Base-by-base conservation (phyloP, 2,113 vertebrate species). In the Parus major region DNA sequence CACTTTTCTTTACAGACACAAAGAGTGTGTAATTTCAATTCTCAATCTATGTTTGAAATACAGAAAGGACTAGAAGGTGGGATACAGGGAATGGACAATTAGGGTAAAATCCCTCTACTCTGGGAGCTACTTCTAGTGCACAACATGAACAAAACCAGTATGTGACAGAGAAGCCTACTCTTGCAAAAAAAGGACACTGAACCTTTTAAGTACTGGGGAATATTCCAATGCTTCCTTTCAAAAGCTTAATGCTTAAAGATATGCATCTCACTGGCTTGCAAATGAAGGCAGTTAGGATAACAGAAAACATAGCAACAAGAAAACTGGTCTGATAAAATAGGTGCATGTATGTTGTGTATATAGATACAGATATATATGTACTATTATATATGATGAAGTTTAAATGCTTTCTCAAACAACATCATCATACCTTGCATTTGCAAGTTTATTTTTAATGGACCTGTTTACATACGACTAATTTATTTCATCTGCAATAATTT, bases 1-100 rank as follows among this genome's bases (percentile, higher is more conserved):
- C 94, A 95, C 94, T 97, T 97, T 97, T 97, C 91, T 97, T 97
- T 97, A 97, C 2, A 1, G 15, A 76, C 25, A 12, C 36, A 56
- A 78, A 83, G 70, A 92, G 6, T 39, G 20, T 1, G 3, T 55
- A 36, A 72, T 66, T 90, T 89, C 52, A 23, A 55, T 75, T 95
- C 68, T 82, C 25, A 63, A 63, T 44, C 59, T 92, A 71, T 11
- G 29, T 82, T 78, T 66, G 31, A 92, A 92, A 84, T 70, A 94
- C 20, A 88, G 41, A 57, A 81, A 76, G 50, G 89, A 95, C 35
- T 75, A 71, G 46, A 86, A 92, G 41, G 57, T 59, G 61, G 53
- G 93, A 89, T 76, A 93, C 15, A 93, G 66, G 91, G 92, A 95
- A 89, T 12, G 46, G 27, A 96, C 66, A 94, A 72, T 50, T 56